Percentiles rank a stretch among this genome's conserved stretches.
Evolutionary conservation across 2,888 invertebrate species (phyloP).

Genomic region (Macaria notata): DNA sequence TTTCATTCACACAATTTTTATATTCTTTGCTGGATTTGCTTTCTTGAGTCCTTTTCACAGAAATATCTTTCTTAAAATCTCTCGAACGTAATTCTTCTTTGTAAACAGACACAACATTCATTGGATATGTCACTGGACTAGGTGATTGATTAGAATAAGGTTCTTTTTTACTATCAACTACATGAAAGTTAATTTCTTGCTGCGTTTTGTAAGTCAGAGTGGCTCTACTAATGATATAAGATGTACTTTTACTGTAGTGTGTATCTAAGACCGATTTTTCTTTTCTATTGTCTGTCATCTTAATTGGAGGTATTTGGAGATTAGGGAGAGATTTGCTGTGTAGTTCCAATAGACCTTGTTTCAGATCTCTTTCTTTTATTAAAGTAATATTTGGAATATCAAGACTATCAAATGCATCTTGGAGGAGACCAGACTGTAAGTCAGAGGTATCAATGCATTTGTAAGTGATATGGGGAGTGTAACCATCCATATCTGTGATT

Average conservation of each 20-base stretch:
- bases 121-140: slow-evolving; percentile 61
- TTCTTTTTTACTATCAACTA: slow-evolving; percentile 55
- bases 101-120: slow-evolving; percentile 66
- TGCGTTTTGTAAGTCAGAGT: slow-evolving; percentile 69
- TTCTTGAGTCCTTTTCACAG: slow-evolving; percentile 29
- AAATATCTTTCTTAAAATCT: slow-evolving; percentile 17
- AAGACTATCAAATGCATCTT: slow-evolving; percentile 61
- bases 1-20: slow-evolving; percentile 46
- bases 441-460: slow-evolving; percentile 40
- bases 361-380: slow-evolving; percentile 59
- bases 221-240: slow-evolving; percentile 64
- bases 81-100: slow-evolving; percentile 56
- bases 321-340: slow-evolving; percentile 53
- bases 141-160: slow-evolving; percentile 44
- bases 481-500: slow-evolving; percentile 48
- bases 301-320: slow-evolving; percentile 46
- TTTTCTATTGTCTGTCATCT: slow-evolving; percentile 40
- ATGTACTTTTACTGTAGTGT: slow-evolving; percentile 47
- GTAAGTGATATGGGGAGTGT: slow-evolving; percentile 38
- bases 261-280: slow-evolving; percentile 42
- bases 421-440: slow-evolving; percentile 45
- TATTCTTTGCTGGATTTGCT: slow-evolving; percentile 34
- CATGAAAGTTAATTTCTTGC: slow-evolving; percentile 68
- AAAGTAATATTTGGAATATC: slow-evolving; percentile 72
- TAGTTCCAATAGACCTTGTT: slow-evolving; percentile 46